A percentile compares a stretch with the other conserved stretches of the same genome.
Conservation (phyloP, 1,140 invertebrate genomes). For the Drosophila sproati region DNA sequence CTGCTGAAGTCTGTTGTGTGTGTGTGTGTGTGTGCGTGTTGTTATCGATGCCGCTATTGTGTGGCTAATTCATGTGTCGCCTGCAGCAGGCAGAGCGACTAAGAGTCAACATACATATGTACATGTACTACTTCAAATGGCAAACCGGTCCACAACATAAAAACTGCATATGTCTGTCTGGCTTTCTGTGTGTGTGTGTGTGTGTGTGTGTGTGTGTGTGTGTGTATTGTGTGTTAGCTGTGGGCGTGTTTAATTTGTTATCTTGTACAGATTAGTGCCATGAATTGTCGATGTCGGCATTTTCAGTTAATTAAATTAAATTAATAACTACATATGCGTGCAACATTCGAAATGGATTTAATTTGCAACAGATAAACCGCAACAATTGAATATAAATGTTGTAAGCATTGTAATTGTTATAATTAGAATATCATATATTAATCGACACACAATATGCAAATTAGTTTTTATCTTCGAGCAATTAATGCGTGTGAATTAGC, state of each 20-base stretch:
- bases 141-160: too few species aligned
- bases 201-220: neutral
- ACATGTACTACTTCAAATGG: neutral
- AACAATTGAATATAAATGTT: slow-evolving; percentile 56
- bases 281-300: slow-evolving; percentile 27
- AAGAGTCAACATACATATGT: slow-evolving; percentile 70
- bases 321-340: slow-evolving; percentile 30
- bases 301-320: slow-evolving; percentile 26
- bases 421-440: neutral
- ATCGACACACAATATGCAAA: neutral
- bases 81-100: slow-evolving; percentile 66
- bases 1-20: neutral
- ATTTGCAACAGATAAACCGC: slow-evolving; percentile 61
- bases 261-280: slow-evolving; percentile 33
- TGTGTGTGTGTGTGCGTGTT: neutral
- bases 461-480: slow-evolving; percentile 12
- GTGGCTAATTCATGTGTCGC: slow-evolving; percentile 80
- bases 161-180: neutral
- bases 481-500: slow-evolving; percentile 37
- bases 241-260: slow-evolving; percentile 2
- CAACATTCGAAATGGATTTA: slow-evolving; percentile 55
- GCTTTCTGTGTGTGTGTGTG: neutral
- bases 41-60: slow-evolving; percentile 66
- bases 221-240: neutral
- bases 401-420: slow-evolving; percentile 21